Base-by-base conservation (phyloP, 2,797 vertebrate species). In the Hylomyscus alleni region DNA sequence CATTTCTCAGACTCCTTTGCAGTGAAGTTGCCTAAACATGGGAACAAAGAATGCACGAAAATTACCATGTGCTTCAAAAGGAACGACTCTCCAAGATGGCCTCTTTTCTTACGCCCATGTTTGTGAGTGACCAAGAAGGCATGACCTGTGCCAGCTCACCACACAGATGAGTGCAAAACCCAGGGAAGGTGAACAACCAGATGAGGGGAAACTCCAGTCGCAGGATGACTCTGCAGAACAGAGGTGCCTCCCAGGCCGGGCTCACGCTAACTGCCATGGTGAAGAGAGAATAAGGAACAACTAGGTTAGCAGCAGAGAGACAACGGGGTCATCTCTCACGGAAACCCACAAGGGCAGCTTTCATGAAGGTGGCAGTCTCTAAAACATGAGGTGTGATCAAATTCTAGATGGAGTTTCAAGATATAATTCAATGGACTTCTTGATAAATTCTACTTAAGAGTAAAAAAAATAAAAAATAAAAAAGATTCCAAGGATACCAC, bases 61-160 rank as follows among this genome's bases (percentile, higher is more conserved):
- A 92, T 75, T 60, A 80, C 86, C 69, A 56, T 40, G 69, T 83
- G 69, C 76, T 94, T 89, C 89, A 96, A 93, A 91, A 72, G 58
- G 93, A 81, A 94, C 44, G 44, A 13, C 29, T 56, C 73, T 81
- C 78, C 75, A 44, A 76, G 50, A 76, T 40, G 88, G 83, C 69
- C 62, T 95, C 73, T 40, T 87, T 52, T 62, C 67, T 60, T 37
- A 40, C 8, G 54, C 52, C 40, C 12, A 20, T 26, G 67, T 78
- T 58, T 76, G 14, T 76, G 65, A 76, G 78, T 34, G 87, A 47
- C 11, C 91, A 82, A 19, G 13, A 44, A 86, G 75, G 50, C 15
- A 10, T 5, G 75, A 87, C 62, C 20, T 56, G 15, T 72, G 34
- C 34, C 86, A 82, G 26, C 78, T 80, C 69, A 82, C 54, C 52